These are phyloP conservation scores for Ispidina picta DNA, from an alignment of 2,797 vertebrate genomes.

Conservation along the genomic window DNA sequence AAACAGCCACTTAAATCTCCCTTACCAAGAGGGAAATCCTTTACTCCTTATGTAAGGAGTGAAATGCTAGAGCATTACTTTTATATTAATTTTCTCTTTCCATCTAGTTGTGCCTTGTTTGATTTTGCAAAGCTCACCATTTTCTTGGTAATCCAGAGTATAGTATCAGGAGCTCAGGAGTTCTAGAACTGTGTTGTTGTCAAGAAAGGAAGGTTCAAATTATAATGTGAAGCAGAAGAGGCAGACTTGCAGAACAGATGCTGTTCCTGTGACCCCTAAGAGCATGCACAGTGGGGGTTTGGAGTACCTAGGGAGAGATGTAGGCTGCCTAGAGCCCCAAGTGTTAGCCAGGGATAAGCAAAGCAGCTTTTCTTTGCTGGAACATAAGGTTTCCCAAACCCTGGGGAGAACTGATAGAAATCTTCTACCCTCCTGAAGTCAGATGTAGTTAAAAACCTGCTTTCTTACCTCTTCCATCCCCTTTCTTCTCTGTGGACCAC, in stretches of 20 bases:
- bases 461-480: not conserved
- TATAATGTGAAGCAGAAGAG: not conserved
- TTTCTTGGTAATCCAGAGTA: not conserved
- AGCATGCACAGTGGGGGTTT: not conserved
- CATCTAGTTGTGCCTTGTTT: not conserved
- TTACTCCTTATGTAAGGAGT: not conserved
- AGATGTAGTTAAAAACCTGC: not conserved
- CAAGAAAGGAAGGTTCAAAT: not conserved
- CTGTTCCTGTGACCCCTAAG: not conserved
- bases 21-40: not conserved
- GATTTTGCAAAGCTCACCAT: not conserved
- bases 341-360: not conserved
- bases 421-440: not conserved
- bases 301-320: not conserved
- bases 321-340: not conserved
- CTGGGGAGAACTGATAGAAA: not conserved
- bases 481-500: not conserved
- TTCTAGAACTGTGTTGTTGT: not conserved
- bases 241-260: not conserved
- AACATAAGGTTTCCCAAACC: not conserved
- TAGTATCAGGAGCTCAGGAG: not conserved
- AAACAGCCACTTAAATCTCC: not conserved
- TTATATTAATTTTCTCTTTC: not conserved
- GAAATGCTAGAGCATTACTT: not conserved
- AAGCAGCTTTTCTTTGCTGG: not conserved